Conservation (phyloP, 2,888 invertebrate genomes). For the Callosobruchus maculatus region DNA sequence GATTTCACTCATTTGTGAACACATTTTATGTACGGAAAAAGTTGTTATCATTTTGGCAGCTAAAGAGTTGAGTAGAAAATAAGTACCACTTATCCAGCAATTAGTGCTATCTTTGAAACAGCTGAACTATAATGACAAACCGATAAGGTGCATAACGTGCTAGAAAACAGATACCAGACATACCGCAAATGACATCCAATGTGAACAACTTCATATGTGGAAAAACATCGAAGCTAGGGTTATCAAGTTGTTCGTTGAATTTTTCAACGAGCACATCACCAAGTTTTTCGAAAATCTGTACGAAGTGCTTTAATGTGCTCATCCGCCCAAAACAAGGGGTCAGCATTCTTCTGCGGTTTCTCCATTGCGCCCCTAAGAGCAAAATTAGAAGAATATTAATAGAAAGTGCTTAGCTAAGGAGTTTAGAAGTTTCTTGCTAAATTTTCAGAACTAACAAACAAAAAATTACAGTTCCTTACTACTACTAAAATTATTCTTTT, state of each 20-base stretch:
- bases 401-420: too few species aligned
- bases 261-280: slow-evolving; percentile 56
- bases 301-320: slow-evolving; percentile 67
- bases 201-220: slow-evolving; percentile 59
- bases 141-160: neutral
- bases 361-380: slow-evolving; percentile 13
- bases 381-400: too few species aligned
- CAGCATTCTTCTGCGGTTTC: slow-evolving; percentile 47
- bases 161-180: slow-evolving; percentile 8
- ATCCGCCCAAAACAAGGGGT: slow-evolving; percentile 73
- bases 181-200: slow-evolving; percentile 61
- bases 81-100: too few species aligned
- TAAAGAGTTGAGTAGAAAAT: too few species aligned
- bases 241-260: slow-evolving; percentile 44
- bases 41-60: too few species aligned
- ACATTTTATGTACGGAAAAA: too few species aligned
- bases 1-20: too few species aligned
- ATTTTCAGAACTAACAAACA: too few species aligned
- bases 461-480: too few species aligned
- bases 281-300: slow-evolving; percentile 65
- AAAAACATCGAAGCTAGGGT: slow-evolving; percentile 56
- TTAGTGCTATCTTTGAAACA: too few species aligned
- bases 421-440: too few species aligned
- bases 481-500: too few species aligned
- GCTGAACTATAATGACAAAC: neutral